These are phyloP conservation scores for Sceloporus tristichus DNA, from an alignment of 2,113 vertebrate species.

Conservation along the genomic window DNA sequence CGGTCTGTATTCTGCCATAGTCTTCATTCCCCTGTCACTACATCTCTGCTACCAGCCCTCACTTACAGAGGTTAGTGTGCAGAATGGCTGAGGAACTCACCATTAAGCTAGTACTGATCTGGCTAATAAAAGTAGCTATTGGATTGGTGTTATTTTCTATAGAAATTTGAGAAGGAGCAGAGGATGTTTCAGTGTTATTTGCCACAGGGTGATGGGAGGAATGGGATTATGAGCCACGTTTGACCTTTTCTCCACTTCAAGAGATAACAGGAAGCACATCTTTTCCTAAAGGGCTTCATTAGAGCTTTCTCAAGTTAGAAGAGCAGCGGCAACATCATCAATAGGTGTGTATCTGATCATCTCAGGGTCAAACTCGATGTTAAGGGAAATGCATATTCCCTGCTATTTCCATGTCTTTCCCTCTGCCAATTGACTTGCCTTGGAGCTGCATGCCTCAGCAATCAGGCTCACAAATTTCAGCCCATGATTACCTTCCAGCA, in stretches of 20 bases:
- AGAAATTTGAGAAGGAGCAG: conserved; percentile 59
- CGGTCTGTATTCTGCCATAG: too few species aligned
- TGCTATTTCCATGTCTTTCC: too few species aligned
- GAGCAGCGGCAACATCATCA: conserved; percentile 17
- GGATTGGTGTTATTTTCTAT: conserved; percentile 39
- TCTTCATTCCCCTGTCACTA: too few species aligned
- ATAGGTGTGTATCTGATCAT: background rate
- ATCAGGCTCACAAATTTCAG: too few species aligned
- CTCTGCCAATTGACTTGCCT: too few species aligned
- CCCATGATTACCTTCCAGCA: too few species aligned
- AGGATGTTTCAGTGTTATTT: conserved; percentile 53
- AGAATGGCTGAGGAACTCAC: background rate
- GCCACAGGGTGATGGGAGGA: conserved; percentile 63
- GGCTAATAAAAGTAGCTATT: conserved; percentile 44
- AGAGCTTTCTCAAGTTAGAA: background rate
- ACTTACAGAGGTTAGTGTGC: background rate
- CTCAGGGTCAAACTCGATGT: background rate
- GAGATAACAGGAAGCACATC: background rate
- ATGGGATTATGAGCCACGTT: conserved; percentile 53
- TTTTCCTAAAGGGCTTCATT: conserved; percentile 20
- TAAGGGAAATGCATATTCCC: too few species aligned
- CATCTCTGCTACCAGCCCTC: background rate
- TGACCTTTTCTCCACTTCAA: conserved; percentile 40
- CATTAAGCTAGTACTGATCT: background rate
- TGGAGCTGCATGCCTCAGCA: too few species aligned